Base-by-base conservation (phyloP, 2,113 vertebrate genomes). In the Forbesichthys papilliferus region DNA sequence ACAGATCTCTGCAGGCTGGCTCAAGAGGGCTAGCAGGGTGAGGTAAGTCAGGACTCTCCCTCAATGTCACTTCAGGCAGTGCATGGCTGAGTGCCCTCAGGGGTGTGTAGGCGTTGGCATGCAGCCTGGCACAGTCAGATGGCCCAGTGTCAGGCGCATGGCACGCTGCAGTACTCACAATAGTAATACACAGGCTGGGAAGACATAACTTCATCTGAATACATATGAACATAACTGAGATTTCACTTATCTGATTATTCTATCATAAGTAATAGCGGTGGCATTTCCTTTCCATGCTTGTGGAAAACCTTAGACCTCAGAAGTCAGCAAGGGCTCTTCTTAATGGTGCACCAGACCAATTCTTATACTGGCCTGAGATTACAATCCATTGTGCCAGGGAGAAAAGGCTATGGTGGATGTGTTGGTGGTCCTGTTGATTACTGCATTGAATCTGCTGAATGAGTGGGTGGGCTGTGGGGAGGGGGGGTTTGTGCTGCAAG, bases 401-500 rank as follows among this genome's bases (percentile, higher is more conserved):
- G 49, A 1, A 69, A 75, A 69, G 42, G 12, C 27, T 61, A 48
- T 53, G 14, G 12, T 69, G 54, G 58, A 61, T 69, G 65, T 71
- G 71, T 63, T 84, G 82, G 80, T 82, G 83, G 61, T 80, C 56
- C 66, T 68, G 13, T 20, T 34, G 36, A 9, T 58, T 73, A 71
- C 61, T 14, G 54, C 58, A 53, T 69, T 75, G 36, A 81, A 52
- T 75, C 66, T 52, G 1, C 51, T 75, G 70, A 57, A 81, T 78
- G 71, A 66, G 72, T 88, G 84, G 82, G 84, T 85, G 86, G 83
- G 79, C 70, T 20, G 20, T 20, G 20, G 65, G 61, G 71, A 36
- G 66, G 52, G 60, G 16, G 14, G 0, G 65, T 62, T 48, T 71
- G 68, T 68, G 16, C 75, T 81, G 71, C 14, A 34, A 69, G 48